Percentiles rank a stretch among this genome's conserved stretches.
Conservation (phyloP, 2,888 invertebrate genomes). For the Clitarchus hookeri region DNA sequence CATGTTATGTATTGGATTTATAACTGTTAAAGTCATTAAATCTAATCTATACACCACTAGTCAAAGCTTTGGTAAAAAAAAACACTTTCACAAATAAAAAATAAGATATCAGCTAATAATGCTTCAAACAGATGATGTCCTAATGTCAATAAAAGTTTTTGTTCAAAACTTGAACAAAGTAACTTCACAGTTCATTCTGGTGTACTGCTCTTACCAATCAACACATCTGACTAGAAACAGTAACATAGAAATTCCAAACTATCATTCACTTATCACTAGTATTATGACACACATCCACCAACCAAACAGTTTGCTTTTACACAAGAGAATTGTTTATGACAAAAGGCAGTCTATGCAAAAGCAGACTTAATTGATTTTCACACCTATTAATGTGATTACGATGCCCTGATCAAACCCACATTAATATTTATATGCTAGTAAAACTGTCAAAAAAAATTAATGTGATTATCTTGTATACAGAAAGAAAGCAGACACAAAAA, state of each 20-base stretch:
- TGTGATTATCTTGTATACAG: not conserved
- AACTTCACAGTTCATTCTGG: not conserved
- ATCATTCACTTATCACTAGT: not conserved
- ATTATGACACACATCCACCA: not conserved
- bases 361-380: not conserved
- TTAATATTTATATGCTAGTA: not conserved
- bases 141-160: not conserved
- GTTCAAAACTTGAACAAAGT: not conserved
- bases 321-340: not conserved
- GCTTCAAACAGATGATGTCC: too few species aligned
- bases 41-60: too few species aligned
- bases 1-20: too few species aligned
- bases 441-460: not conserved
- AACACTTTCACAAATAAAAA: too few species aligned
- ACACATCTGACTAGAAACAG: not conserved
- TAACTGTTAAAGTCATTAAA: too few species aligned
- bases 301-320: not conserved
- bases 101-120: too few species aligned
- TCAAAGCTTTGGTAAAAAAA: too few species aligned
- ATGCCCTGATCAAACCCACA: constrained; percentile 2
- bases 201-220: too few species aligned
- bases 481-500: not conserved
- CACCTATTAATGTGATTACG: not conserved
- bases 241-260: not conserved
- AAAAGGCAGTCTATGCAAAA: not conserved